Evolutionary conservation across 2,888 invertebrate genomes (phyloP), one percentile per base, ranked within the genome.

Genomic region (Ypsolopha sequella): DNA sequence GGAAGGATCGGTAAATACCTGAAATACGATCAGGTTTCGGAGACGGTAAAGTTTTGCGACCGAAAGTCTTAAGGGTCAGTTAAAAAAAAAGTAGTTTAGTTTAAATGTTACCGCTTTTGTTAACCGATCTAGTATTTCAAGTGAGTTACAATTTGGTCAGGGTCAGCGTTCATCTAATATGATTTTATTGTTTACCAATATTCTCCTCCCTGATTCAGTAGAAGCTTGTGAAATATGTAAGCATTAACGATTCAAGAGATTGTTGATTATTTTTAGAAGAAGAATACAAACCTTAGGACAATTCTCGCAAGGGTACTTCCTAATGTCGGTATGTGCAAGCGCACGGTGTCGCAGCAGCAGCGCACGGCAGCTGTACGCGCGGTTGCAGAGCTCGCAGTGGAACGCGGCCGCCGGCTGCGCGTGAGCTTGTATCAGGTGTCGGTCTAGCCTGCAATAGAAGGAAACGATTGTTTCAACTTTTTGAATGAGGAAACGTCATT

Each of bases 1-100:
- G 87, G 95, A 95, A 70, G 97, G 95, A 89, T 98, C 97, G 72
- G 96, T 95, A 90, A 98, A 98, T 79, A 94, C 93, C 92, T 95
- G 91, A 76, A 91, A 89, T 77, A 75, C 77, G 82, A 73, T 82
- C 85, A 85, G 85, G 85, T 80, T 80, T 82, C 84, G 80, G 72
- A 59, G 55, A 59, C 60, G 69, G 73, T 73, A 63, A 76, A 65
- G 70, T 71, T 36, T 49, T 54, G 38, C 41, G 24, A 24, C 24
- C 24, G 24, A 24, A 46, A 46, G 10, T n/a, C 35, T 46, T 46
- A 11, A 34, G 41, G 34, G 8, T 14, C 33, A 45, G 38, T 14
- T 24, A 24, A 24, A 24, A 24, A 24, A 24, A 24, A 24, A 24
- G 4, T 24, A 3, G 2, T 24, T 24, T 2, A 24, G 24, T 3